Percentiles rank a stretch among this genome's conserved stretches.
Conservation (phyloP, 2,797 vertebrate genomes). For the Sciaenops ocellatus region DNA sequence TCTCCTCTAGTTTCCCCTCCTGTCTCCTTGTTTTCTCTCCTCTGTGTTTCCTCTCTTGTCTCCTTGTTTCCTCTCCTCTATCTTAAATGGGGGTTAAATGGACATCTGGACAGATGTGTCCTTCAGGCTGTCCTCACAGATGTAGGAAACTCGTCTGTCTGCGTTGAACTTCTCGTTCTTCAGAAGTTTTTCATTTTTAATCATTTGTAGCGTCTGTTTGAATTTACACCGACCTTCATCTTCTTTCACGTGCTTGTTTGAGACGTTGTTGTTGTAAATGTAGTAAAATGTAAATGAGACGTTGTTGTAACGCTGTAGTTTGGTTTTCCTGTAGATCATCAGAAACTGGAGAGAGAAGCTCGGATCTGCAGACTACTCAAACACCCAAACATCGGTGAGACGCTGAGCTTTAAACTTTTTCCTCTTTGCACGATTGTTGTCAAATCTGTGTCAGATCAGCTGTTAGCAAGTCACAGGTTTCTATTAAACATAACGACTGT, state of each 20-base stretch:
- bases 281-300: not conserved
- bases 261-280: not conserved
- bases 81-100: slow-evolving; percentile 31
- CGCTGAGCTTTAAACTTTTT: not conserved
- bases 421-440: not conserved
- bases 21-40: not conserved
- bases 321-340: slow-evolving; percentile 89
- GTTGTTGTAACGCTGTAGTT: not conserved
- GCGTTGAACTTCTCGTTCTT: not conserved
- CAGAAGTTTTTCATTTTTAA: too few relatives aligned
- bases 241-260: not conserved
- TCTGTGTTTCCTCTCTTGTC: not conserved
- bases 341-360: slow-evolving; percentile 97
- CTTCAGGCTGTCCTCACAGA: slow-evolving; percentile 43
- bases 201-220: too few relatives aligned
- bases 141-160: not conserved
- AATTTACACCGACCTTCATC: not conserved
- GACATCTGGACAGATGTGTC: slow-evolving; percentile 45
- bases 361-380: slow-evolving; percentile 96
- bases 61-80: not conserved
- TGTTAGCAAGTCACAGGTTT: too few relatives aligned
- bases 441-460: too few relatives aligned
- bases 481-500: too few relatives aligned
- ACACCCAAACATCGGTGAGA: slow-evolving; percentile 86
- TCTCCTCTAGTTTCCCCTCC: not conserved